Evolutionary conservation across 2,888 invertebrate species (phyloP), one percentile per base, ranked within the genome.

Genomic region (Synergus umbraculus): DNA sequence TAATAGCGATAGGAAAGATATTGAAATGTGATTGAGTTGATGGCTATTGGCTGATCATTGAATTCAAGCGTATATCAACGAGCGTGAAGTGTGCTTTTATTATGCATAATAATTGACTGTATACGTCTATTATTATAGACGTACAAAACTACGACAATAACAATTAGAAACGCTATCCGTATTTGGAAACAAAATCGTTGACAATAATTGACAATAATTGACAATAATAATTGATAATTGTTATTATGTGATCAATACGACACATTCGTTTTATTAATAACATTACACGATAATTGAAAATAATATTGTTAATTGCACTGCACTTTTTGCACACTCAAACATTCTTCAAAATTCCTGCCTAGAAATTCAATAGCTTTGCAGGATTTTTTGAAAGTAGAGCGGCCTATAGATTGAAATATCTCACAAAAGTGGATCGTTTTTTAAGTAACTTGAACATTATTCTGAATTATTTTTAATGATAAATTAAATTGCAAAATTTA

Each of bases 301-400:
- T 29, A 63, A 63, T 29, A 63, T 63, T 63, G 22, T 63, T 63
- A 80, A 81, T 79, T 85, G 86, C 85, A 87, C 85, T 83, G 86
- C 82, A 88, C 86, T 81, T 78, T 81, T 83, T 81, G 86, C 87
- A 86, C 86, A 83, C 85, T 86, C 80, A 82, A 85, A 80, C 82
- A 85, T 82, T 83, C 86, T 84, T 85, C 85, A 77, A 76, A 60
- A 79, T 63, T 63, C 22, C 63, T 63, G 10, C 29, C 22, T 29
- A 8, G 18, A 60, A 60, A 5, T 22, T 18, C 10, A n/a, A 60
- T 18, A 18, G 12, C 3, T 22, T 13, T 63, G 29, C 63, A 29
- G 22, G 29, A 29, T 22, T 22, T 12, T 7, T 29, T 63, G 5
- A 29, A 12, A 10, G 4, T 4, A 29, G 0, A 18, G 22, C 22